A percentile compares a stretch with the other conserved stretches of the same genome.
Evolutionary conservation across 2,888 invertebrate genomes (phyloP).

Genomic region (Thereva nobilitata): DNA sequence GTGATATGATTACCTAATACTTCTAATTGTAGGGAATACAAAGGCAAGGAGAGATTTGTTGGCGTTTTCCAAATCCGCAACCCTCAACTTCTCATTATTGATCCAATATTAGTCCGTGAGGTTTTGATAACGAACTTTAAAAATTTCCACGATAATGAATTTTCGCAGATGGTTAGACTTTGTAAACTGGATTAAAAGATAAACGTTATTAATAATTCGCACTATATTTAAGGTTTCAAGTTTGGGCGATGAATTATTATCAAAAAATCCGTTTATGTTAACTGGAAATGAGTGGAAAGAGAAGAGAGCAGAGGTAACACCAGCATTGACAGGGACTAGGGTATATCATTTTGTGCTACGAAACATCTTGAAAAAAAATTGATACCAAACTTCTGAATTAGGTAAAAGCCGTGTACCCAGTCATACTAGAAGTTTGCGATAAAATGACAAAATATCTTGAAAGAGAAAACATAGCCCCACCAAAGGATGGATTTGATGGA

Average conservation of each 20-base stretch:
- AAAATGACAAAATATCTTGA: conserved; percentile 57
- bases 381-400: conserved; percentile 34
- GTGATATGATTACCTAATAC: too few species aligned
- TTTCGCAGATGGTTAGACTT: not conserved
- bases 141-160: conserved; percentile 43
- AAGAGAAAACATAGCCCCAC: conserved; percentile 46
- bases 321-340: conserved; percentile 60
- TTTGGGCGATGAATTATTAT: conserved; percentile 47
- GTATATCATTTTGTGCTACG: conserved; percentile 45
- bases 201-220: too few species aligned
- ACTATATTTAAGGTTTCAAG: too few species aligned
- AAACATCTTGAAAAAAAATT: too few species aligned
- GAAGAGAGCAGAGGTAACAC: conserved; percentile 59
- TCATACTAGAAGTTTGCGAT: conserved; percentile 58
- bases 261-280: conserved; percentile 58
- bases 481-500: conserved; percentile 54
- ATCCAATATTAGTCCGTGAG: conserved; percentile 50
- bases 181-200: too few species aligned
- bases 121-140: conserved; percentile 52
- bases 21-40: conserved; percentile 35
- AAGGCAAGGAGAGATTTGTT: conserved; percentile 43
- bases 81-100: conserved; percentile 49
- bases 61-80: conserved; percentile 49
- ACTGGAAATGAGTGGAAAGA: conserved; percentile 60
- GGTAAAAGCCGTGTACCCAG: conserved; percentile 59